Conservation (phyloP, 2,113 vertebrate species). For the Seriola rivoliana region DNA sequence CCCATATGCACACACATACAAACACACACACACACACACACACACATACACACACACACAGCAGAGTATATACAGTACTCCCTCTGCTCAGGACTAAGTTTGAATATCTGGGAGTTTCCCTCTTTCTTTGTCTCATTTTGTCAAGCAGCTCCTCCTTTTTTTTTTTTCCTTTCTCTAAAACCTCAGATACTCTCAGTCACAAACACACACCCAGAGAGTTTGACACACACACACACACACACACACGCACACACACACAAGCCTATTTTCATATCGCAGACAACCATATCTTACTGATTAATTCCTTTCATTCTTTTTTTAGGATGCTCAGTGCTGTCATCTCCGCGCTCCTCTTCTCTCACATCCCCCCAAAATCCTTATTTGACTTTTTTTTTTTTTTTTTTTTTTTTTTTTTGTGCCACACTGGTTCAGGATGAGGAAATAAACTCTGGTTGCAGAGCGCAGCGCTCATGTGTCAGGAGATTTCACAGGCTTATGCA, state of each 20-base stretch:
- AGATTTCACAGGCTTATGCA: constrained; percentile 31
- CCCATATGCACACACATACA: constrained; percentile 49
- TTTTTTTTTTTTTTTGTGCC: too few species aligned
- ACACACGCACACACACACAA: constrained; percentile 6
- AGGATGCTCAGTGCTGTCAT: constrained; percentile 40
- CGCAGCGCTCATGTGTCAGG: not conserved
- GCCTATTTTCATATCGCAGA: constrained; percentile 39
- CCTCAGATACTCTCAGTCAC: constrained; percentile 22
- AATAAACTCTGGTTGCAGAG: constrained; percentile 10
- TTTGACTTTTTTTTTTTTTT: constrained; percentile 1
- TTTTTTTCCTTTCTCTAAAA: not conserved
- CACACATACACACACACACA: constrained; percentile 25
- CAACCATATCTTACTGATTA: constrained; percentile 41
- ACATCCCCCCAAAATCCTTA: constrained; percentile 22
- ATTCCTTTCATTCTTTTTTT: constrained; percentile 44
- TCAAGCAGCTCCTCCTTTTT: not conserved
- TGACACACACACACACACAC: constrained; percentile 39
- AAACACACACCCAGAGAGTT: constrained; percentile 29
- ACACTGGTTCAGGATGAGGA: constrained; percentile 11
- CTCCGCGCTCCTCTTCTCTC: constrained; percentile 10
- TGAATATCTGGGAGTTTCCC: constrained; percentile 29
- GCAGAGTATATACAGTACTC: constrained; percentile 9
- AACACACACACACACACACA: constrained; percentile 11
- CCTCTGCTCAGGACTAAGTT: constrained; percentile 32
- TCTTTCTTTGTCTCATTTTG: constrained; percentile 18